Evolutionary conservation across 2,797 vertebrate genomes (phyloP), one percentile per base, ranked within the genome.

Genomic region (Phrynocephalus forsythii): DNA sequence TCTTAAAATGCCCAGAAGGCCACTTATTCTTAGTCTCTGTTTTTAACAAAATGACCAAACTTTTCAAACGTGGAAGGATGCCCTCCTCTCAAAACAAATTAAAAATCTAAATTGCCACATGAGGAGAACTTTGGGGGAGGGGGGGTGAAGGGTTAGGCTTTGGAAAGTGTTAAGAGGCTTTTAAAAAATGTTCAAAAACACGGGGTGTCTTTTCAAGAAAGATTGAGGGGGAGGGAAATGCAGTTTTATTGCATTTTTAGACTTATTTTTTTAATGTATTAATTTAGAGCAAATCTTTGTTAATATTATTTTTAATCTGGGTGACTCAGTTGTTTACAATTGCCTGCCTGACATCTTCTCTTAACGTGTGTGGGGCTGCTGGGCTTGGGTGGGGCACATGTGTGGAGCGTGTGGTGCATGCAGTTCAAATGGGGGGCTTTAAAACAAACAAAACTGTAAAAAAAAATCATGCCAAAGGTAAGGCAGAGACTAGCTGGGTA

Each of bases 181-280:
- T 90, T 82, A 85, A 83, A 83, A 77, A 77, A 69, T 75, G 79
- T 86, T 86, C 68, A 86, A 72, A 85, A 88, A 85, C 81, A 86
- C 15, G 28, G 84, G 80, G 52, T 89, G 80, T 72, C 76, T 89
- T 89, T 89, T 89, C 80, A 89, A 77, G 63, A 63, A 76, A n/a
- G 77, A 84, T 30, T 77, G 68, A 86, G 82, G 52, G 52, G 52
- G 60, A 85, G 38, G 38, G 84, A 89, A 90, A 92, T 92, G 91
- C 90, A 91, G 91, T 91, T 92, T 92, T 92, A 92, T 89, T 92
- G 91, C 91, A 92, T 92, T 92, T 89, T 86, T 89, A 66, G 66
- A 87, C 38, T 90, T 87, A 90, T 90, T 87, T 90, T 90, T 84
- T 90, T 90, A 88, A 90, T 90, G 89, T 90, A 87, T 90, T 90